Evolutionary conservation across 2,113 vertebrate genomes (phyloP).

Genomic region (Colaptes auratus): DNA sequence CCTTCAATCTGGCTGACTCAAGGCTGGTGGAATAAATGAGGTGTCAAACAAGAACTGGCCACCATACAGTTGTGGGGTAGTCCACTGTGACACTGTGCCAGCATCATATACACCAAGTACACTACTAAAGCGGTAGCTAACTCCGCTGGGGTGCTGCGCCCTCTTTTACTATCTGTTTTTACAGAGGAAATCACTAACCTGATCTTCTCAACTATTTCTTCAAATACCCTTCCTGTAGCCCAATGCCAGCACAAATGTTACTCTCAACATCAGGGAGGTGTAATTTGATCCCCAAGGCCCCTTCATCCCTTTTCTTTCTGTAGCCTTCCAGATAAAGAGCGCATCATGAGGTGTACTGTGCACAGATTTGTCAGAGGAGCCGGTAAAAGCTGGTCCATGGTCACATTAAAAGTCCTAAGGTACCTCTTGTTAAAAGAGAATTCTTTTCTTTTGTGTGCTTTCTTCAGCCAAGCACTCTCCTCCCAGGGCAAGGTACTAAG

Average conservation of each 20-base stretch:
- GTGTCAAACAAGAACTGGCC: background rate
- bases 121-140: background rate
- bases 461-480: background rate
- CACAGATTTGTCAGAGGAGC: background rate
- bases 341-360: background rate
- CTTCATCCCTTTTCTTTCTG: background rate
- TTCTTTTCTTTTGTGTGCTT: background rate
- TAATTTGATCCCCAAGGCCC: background rate
- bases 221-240: background rate
- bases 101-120: fast-evolving
- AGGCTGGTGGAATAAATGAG: background rate
- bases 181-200: background rate
- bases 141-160: background rate
- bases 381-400: background rate
- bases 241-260: background rate
- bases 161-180: background rate
- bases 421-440: constrained; percentile 1
- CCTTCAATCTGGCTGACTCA: background rate
- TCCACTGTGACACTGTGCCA: background rate
- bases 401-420: constrained; percentile 7
- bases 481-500: constrained; percentile 16
- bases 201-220: background rate
- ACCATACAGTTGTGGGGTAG: fast-evolving
- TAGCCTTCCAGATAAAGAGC: background rate
- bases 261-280: background rate